A percentile compares a stretch with the other conserved stretches of the same genome.
Conservation (phyloP, 2,797 vertebrate genomes). For the Sarcoramphus papa region DNA sequence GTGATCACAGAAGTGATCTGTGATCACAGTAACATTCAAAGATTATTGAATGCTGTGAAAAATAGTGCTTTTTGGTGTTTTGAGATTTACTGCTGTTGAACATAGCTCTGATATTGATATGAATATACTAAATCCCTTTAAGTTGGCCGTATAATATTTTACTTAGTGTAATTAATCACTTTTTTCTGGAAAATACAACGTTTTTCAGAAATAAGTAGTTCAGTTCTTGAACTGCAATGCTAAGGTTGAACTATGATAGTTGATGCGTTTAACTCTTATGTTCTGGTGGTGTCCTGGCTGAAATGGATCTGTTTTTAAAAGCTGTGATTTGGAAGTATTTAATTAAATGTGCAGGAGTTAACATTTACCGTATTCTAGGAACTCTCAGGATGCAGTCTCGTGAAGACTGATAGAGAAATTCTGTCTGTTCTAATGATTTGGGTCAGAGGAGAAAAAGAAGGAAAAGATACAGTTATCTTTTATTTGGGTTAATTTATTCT, state of each 20-base stretch:
- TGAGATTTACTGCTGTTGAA: neutral
- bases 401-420: neutral
- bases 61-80: neutral
- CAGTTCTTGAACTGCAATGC: neutral
- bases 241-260: neutral
- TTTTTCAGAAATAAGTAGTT: neutral
- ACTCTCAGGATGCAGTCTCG: neutral
- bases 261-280: neutral
- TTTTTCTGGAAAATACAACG: neutral
- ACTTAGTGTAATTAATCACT: neutral
- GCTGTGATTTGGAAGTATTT: neutral
- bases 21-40: neutral
- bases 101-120: neutral
- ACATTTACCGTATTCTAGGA: neutral
- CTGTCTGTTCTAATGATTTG: neutral
- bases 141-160: neutral
- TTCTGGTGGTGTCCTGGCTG: neutral
- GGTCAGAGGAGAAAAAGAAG: neutral
- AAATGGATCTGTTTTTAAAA: neutral
- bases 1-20: neutral
- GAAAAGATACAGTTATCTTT: accelerated
- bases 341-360: neutral
- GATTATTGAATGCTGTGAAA: neutral
- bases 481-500: neutral
- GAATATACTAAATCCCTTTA: neutral